phyloP scores from a whole-genome alignment of 2,888 invertebrate genomes.

The Eristalis tenax region DNA sequence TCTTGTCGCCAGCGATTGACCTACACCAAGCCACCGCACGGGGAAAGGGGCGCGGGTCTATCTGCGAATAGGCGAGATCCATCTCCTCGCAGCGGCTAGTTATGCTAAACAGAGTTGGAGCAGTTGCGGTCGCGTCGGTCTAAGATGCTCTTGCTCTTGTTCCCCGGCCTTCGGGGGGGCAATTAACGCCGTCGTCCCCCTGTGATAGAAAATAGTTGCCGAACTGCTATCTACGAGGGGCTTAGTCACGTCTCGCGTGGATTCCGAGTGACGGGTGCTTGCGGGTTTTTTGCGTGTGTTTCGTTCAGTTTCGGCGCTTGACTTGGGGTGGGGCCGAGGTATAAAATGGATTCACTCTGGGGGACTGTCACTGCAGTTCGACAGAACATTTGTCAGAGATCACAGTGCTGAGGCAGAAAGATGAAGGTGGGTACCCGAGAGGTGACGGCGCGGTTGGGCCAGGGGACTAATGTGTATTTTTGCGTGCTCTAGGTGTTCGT shows the following conservation, averaged over 20 bases:
- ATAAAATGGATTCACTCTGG: constrained; percentile 47
- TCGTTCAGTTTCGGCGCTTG: neutral
- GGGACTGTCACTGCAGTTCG: constrained; percentile 46
- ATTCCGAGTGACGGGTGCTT: neutral
- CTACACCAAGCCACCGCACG: constrained; percentile 8
- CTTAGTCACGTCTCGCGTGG: constrained; percentile 4
- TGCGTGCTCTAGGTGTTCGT: constrained; percentile 37
- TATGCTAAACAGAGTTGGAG: constrained; percentile 31
- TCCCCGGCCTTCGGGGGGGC: neutral
- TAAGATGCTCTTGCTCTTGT: neutral
- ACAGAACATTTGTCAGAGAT: constrained; percentile 37
- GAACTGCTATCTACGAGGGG: constrained; percentile 21
- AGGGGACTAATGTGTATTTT: neutral
- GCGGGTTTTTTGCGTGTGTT: neutral
- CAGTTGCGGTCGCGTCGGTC: neutral
- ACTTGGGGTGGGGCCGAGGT: constrained; percentile 37
- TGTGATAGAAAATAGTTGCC: constrained; percentile 4
- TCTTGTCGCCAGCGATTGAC: constrained; percentile 1
- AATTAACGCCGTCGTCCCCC: neutral
- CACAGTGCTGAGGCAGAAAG: constrained; percentile 2
- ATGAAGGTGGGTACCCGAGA: constrained; percentile 47
- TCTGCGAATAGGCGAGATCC: neutral
- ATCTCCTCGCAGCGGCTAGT: constrained; percentile 14
- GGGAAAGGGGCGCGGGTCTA: neutral
- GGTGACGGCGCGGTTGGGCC: neutral